Percentiles rank a stretch among this genome's conserved stretches.
These are phyloP conservation scores for Galago senegalensis DNA, from an alignment of 2,797 vertebrate genomes.

Conservation along the genomic window DNA sequence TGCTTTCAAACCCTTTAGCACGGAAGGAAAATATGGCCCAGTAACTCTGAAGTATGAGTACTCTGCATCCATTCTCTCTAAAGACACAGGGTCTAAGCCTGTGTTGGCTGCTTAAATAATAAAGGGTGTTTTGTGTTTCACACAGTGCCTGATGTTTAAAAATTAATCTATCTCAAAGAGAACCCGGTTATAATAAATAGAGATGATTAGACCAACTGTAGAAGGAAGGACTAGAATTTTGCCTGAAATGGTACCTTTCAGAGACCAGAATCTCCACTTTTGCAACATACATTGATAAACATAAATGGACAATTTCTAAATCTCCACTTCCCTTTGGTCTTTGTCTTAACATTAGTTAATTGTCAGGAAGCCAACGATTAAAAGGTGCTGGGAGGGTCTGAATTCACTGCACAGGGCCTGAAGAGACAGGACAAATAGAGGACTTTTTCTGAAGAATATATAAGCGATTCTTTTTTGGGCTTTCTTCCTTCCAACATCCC, in stretches of 20 bases:
- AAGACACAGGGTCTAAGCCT: not conserved
- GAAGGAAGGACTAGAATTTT: not conserved
- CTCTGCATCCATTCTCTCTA: not conserved
- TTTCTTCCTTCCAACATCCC: not conserved
- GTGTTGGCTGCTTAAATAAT: slow-evolving; percentile 13
- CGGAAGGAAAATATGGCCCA: not conserved
- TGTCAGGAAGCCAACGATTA: not conserved
- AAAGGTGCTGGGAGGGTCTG: not conserved
- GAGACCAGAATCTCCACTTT: slow-evolving; percentile 37
- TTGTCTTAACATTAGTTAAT: not conserved
- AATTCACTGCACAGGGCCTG: not conserved
- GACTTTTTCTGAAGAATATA: not conserved
- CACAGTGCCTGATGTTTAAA: slow-evolving; percentile 8
- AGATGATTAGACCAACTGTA: slow-evolving; percentile 16
- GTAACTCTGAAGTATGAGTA: not conserved
- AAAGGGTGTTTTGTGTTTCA: slow-evolving; percentile 39
- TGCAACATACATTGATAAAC: not conserved
- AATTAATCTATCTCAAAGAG: not conserved
- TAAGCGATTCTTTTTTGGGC: not conserved
- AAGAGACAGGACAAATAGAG: not conserved
- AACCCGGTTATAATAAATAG: not conserved
- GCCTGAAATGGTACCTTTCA: not conserved
- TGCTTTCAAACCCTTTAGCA: slow-evolving; percentile 40
- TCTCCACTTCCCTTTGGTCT: not conserved
- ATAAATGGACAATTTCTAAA: slow-evolving; percentile 39